Base-by-base conservation (phyloP, 2,113 vertebrate genomes). In the Peromyscus maniculatus region DNA sequence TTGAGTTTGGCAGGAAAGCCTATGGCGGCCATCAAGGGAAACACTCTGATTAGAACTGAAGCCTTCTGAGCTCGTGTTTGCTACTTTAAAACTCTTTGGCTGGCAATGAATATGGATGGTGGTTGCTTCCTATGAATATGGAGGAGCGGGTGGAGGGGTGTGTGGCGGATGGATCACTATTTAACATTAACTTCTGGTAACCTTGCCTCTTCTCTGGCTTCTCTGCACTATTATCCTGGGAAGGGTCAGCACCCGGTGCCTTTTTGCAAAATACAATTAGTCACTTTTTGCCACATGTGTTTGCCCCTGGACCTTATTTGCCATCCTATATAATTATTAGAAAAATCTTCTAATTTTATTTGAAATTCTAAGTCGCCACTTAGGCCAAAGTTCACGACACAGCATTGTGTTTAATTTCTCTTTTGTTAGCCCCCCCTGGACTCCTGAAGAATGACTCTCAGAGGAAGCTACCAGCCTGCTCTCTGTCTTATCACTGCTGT, bases 291-390 rank as follows among this genome's bases (percentile, higher is more conserved):
- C 97, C 91, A 97, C 97, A n/a, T 92, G 96, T 87, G 78, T 98
- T 98, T 98, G 98, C 97, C 98, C 98, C 98, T 77, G 94, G 97
- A 97, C 95, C 98, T 98, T 98, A 96, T 98, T 98, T 99, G 98
- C 98, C 97, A 98, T 97, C 84, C 98, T 98, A 96, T 98, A 98
- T 98, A 98, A 98, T 99, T 98, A 99, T 99, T 98, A 98, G 98
- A 98, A 99, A 98, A 98, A 97, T 98, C 98, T 98, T 98, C 97
- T 98, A 98, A 98, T 98, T 99, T 98, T 98, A 98, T 98, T 99
- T 98, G 98, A 99, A 98, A 98, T 98, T 98, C 98, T 92, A 97
- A 98, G 97, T 96, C 97, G 98, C 98, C 98, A 98, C 88, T 46
- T 86, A 90, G 97, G 98, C 98, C 98, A 98, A 80, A 96, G 98